Evolutionary conservation across 2,888 invertebrate genomes (phyloP).

Genomic region (Ophion slaviceki): DNA sequence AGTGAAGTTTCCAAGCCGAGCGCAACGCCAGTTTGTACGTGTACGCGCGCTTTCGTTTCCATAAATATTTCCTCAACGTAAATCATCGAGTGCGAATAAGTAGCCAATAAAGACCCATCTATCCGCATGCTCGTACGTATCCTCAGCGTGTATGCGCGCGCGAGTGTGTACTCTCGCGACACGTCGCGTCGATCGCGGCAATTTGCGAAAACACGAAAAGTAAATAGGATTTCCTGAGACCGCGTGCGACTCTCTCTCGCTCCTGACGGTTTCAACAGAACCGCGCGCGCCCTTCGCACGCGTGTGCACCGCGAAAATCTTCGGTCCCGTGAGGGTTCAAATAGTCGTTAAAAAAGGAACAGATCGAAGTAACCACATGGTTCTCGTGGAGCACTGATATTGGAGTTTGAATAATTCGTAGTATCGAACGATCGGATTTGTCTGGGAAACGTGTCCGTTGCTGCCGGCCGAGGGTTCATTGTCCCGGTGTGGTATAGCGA

Average conservation of each 20-base stretch:
- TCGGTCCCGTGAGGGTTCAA: background rate
- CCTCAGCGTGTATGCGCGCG: background rate
- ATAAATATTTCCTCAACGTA: background rate
- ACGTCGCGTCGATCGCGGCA: conserved; percentile 67
- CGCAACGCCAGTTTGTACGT: conserved; percentile 24
- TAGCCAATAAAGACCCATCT: background rate
- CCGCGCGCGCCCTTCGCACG: background rate
- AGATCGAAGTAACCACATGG: background rate
- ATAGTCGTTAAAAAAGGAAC: background rate
- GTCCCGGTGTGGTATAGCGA: conserved; percentile 73
- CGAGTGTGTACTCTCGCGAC: conserved; percentile 17
- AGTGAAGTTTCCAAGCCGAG: background rate
- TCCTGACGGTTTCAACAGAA: conserved; percentile 30
- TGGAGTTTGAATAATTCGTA: background rate
- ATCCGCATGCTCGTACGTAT: conserved; percentile 5
- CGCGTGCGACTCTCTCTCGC: conserved; percentile 22
- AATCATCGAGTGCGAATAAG: background rate
- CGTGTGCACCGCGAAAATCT: background rate
- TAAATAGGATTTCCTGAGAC: conserved; percentile 67
- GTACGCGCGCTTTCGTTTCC: background rate
- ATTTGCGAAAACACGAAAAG: conserved; percentile 67
- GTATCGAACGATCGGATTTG: conserved; percentile 67
- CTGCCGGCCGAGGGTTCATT: conserved; percentile 82
- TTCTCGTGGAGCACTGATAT: background rate
- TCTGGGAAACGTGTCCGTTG: conserved; percentile 73